Conservation (phyloP, 2,113 vertebrate species). For the Corvus hawaiiensis region DNA sequence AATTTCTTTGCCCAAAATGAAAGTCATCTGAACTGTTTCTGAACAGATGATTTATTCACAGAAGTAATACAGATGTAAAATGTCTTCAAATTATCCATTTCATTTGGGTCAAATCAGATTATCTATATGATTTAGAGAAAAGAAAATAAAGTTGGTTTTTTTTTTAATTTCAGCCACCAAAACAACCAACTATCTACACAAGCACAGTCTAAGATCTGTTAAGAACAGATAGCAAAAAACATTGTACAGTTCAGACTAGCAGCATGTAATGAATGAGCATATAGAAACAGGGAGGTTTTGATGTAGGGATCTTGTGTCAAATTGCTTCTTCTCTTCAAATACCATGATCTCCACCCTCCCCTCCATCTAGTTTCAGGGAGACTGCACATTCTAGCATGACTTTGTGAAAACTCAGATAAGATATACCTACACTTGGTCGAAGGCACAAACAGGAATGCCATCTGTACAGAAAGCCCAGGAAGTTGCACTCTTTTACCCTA, state of each 20-base stretch:
- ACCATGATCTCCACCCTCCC: accelerated
- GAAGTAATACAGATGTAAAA: not conserved
- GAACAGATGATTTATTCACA: not conserved
- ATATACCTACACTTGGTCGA: not conserved
- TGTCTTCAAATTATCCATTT: not conserved
- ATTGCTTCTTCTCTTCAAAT: not conserved
- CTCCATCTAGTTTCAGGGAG: not conserved
- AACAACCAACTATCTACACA: not conserved
- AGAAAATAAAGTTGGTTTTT: accelerated
- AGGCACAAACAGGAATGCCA: not conserved
- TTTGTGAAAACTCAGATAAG: not conserved
- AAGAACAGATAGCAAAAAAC: not conserved
- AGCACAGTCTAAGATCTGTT: not conserved
- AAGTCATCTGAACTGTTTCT: not conserved
- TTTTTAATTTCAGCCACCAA: not conserved
- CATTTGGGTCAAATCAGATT: not conserved
- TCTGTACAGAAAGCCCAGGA: not conserved
- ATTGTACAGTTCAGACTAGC: not conserved
- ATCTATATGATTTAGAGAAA: not conserved
- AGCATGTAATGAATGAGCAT: not conserved
- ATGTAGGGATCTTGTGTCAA: accelerated
- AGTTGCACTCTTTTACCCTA: not conserved
- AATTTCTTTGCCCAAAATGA: not conserved
- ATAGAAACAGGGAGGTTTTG: not conserved
- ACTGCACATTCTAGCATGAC: not conserved